Percentiles rank a stretch among this genome's conserved stretches.
These are phyloP conservation scores for Pherbina coryleti DNA, from an alignment of 2,888 invertebrate genomes.

Conservation along the genomic window DNA sequence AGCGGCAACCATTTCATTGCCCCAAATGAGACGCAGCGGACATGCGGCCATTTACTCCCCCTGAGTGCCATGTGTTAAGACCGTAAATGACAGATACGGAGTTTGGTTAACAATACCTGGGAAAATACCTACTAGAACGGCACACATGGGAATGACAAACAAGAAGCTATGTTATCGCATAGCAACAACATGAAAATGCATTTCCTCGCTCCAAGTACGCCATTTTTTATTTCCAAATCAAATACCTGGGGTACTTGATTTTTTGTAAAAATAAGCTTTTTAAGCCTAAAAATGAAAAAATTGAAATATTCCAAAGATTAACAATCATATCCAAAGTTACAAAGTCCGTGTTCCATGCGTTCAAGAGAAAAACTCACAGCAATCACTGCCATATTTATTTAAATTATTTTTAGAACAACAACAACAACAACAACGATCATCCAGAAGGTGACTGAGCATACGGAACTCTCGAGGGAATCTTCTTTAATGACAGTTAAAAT, in stretches of 20 bases:
- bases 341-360: no score
- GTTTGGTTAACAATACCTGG: not conserved
- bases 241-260: no score
- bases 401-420: constrained; percentile 22
- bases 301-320: no score
- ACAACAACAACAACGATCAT: not conserved
- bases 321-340: no score
- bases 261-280: no score
- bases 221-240: no score
- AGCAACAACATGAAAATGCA: not conserved
- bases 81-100: not conserved
- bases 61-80: not conserved
- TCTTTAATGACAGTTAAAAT: constrained; percentile 40
- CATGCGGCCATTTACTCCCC: not conserved
- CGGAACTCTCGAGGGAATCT: constrained; percentile 15
- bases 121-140: not conserved
- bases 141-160: constrained; percentile 8
- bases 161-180: not conserved
- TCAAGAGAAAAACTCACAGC: no score
- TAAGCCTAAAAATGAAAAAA: no score
- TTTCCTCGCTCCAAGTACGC: not conserved
- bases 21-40: not conserved
- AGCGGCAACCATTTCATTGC: not conserved
- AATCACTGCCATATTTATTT: not conserved
- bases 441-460: not conserved